Percentiles rank a stretch among this genome's conserved stretches.
Conservation (phyloP, 92 coral and sea anemone species). For the Umimayanthus chanpuru region DNA sequence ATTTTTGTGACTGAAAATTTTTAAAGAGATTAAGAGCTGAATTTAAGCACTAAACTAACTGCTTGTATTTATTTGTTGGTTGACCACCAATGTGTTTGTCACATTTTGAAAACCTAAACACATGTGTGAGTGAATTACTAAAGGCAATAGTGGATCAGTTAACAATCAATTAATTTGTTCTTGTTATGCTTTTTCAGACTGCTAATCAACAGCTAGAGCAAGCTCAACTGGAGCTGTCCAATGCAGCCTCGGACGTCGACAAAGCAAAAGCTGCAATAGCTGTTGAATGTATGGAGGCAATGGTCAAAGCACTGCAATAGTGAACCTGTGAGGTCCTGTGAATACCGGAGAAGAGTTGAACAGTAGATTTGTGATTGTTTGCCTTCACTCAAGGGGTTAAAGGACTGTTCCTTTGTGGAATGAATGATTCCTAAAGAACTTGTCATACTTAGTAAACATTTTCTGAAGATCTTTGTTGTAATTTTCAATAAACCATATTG, state of each 20-base stretch:
- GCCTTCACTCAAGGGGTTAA: background rate
- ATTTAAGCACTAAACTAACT: too few species aligned
- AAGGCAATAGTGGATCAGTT: slow-evolving; percentile 29
- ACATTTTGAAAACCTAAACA: too few species aligned
- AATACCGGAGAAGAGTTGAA: background rate
- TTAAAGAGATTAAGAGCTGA: too few species aligned
- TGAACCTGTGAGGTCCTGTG: background rate
- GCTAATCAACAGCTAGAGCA: slow-evolving; percentile 86
- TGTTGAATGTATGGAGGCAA: slow-evolving; percentile 91
- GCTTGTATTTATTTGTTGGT: too few species aligned
- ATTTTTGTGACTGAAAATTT: too few species aligned
- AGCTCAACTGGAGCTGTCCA: slow-evolving; percentile 87
- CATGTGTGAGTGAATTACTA: background rate
- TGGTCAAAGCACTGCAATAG: slow-evolving; percentile 76
- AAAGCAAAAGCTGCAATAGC: slow-evolving; percentile 90
- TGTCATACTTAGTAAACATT: background rate
- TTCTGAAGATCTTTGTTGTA: background rate
- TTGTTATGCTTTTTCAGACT: slow-evolving; percentile 58
- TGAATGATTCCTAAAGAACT: background rate
- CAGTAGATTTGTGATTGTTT: background rate
- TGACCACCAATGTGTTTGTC: too few species aligned
- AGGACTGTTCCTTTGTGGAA: background rate
- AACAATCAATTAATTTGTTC: background rate
- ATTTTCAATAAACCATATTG: slow-evolving; percentile 20
- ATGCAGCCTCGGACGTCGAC: slow-evolving; percentile 85